A percentile compares a stretch with the other conserved stretches of the same genome.
phyloP scores from a whole-genome alignment of 2,888 invertebrate species.

The Platynereis dumerilii region DNA sequence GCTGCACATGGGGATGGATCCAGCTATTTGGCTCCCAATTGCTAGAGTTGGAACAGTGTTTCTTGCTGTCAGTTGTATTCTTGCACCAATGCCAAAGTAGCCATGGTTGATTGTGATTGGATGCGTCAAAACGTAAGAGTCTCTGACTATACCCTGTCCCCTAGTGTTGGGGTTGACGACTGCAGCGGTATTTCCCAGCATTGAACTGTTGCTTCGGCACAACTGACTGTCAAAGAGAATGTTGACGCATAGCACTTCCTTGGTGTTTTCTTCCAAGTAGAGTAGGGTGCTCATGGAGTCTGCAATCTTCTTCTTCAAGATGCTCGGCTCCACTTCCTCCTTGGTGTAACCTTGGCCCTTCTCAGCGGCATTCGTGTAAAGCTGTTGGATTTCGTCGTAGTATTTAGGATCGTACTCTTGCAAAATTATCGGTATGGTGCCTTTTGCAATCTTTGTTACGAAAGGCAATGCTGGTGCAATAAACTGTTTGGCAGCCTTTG shows the following conservation, averaged over 20 bases:
- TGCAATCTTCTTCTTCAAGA: neutral
- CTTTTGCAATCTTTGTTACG: too few relatives aligned
- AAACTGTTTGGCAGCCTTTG: too few relatives aligned
- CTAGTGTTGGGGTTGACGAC: neutral
- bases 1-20: neutral
- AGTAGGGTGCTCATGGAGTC: neutral
- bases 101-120: neutral
- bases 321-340: neutral
- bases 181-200: neutral
- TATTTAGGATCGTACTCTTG: too few relatives aligned
- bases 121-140: neutral
- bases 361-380: neutral
- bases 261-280: neutral
- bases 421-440: too few relatives aligned
- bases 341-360: slow-evolving; percentile 3
- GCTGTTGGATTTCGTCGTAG: neutral
- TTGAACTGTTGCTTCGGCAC: neutral
- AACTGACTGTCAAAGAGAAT: neutral
- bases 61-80: neutral
- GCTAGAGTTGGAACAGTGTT: neutral
- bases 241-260: neutral
- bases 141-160: neutral
- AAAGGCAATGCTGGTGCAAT: too few relatives aligned
- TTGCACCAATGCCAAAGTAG: neutral
- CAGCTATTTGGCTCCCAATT: neutral